A percentile compares a stretch with the other conserved stretches of the same genome.
phyloP scores from a whole-genome alignment of 2,113 vertebrate species.

The Cyphomyrus plagiostoma region DNA sequence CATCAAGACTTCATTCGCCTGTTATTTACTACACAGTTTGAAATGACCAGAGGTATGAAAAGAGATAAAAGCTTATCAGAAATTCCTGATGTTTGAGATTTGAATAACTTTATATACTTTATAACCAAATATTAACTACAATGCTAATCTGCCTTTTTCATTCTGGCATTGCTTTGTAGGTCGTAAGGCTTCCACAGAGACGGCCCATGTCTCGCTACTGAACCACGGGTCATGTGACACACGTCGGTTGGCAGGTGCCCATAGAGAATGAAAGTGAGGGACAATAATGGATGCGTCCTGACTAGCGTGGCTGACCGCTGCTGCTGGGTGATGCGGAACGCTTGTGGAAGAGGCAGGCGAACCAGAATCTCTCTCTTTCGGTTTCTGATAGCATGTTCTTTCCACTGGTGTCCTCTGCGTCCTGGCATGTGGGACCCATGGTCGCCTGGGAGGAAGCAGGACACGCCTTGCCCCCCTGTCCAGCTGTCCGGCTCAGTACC shows the following conservation, averaged over 20 bases:
- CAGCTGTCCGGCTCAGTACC: conserved; percentile 72
- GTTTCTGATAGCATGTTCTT: background rate
- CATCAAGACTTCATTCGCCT: conserved; percentile 37
- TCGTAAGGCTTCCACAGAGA: conserved; percentile 36
- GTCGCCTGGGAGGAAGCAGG: conserved; percentile 39
- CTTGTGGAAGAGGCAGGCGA: conserved; percentile 59
- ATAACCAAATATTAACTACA: background rate
- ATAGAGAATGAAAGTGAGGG: conserved; percentile 60
- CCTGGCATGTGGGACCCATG: background rate
- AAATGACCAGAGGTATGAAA: conserved; percentile 65
- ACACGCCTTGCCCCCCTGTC: background rate
- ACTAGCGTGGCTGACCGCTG: conserved; percentile 72
- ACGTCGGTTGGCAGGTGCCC: conserved; percentile 47
- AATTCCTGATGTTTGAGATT: background rate
- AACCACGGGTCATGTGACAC: conserved; percentile 66
- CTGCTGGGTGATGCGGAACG: conserved; percentile 70
- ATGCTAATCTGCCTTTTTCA: background rate
- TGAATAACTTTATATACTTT: background rate
- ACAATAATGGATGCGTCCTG: conserved; percentile 62
- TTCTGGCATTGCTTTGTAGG: conserved; percentile 43
- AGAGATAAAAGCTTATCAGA: conserved; percentile 21
- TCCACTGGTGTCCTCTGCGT: background rate
- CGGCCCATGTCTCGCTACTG: conserved; percentile 61
- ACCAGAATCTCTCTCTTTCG: conserved; percentile 39
- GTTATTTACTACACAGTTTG: conserved; percentile 66